Evolutionary conservation across 2,113 vertebrate species (phyloP).

Genomic region (Zosterops pallidus): DNA sequence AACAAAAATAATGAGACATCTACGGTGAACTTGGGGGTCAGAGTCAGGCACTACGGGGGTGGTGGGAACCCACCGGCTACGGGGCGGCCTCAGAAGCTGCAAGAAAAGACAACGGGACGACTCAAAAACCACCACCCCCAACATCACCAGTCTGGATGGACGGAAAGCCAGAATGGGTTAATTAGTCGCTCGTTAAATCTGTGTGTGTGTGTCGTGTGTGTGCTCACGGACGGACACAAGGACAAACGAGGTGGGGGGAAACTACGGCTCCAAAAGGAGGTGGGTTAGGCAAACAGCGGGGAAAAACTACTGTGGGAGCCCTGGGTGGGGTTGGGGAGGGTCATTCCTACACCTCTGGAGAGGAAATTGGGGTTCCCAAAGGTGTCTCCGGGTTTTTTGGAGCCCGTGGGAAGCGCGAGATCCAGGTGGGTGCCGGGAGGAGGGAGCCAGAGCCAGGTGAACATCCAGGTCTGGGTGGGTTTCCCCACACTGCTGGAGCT

Average conservation of each 20-base stretch:
- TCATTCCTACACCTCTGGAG: background rate
- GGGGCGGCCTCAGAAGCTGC: conserved; percentile 60
- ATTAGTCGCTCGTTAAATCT: conserved; percentile 10
- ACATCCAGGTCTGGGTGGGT: background rate
- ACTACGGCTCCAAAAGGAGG: conserved; percentile 18
- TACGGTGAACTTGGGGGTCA: conserved; percentile 28
- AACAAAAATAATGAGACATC: background rate
- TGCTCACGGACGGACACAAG: background rate
- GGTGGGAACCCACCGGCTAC: conserved; percentile 31
- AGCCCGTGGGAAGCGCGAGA: background rate
- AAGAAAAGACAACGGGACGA: conserved; percentile 51
- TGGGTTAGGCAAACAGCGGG: conserved; percentile 55
- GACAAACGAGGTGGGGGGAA: conserved; percentile 15
- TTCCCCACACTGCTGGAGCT: background rate
- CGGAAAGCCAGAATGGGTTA: conserved; percentile 46
- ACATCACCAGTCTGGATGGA: background rate
- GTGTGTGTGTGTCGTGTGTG: background rate
- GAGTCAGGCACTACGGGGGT: conserved; percentile 60
- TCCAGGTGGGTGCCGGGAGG: background rate
- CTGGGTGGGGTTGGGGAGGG: background rate
- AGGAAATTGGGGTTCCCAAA: background rate
- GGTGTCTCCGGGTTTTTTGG: background rate
- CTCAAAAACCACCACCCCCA: background rate
- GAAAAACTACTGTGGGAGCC: background rate
- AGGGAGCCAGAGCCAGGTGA: background rate